A percentile compares a stretch with the other conserved stretches of the same genome.
These are phyloP conservation scores for Thamnophis elegans DNA, from an alignment of 2,797 vertebrate genomes.

Conservation along the genomic window DNA sequence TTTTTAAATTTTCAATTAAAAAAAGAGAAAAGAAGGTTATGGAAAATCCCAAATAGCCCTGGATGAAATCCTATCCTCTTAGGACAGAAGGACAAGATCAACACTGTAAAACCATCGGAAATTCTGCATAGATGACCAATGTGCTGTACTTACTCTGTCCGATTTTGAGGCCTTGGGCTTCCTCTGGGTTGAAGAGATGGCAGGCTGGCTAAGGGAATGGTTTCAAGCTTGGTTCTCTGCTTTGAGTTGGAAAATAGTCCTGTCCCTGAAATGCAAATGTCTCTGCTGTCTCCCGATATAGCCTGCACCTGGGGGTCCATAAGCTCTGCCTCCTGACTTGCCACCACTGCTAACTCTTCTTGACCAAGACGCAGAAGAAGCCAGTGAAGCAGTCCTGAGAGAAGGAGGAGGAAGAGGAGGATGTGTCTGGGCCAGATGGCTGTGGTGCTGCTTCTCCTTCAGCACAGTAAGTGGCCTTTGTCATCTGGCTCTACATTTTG, in stretches of 20 bases:
- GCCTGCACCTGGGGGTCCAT: not conserved
- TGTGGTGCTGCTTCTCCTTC: slow-evolving; percentile 60
- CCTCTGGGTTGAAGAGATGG: not conserved
- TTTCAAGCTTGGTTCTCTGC: not conserved
- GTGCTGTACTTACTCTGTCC: not conserved
- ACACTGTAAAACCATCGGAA: not conserved
- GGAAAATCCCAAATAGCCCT: not conserved
- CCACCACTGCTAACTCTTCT: not conserved
- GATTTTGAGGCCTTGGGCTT: not conserved
- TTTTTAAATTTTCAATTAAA: too few species aligned
- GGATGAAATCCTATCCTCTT: not conserved
- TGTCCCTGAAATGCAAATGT: not conserved
- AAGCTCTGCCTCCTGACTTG: not conserved
- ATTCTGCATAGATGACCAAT: not conserved
- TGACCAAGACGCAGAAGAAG: not conserved
- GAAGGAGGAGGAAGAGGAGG: slow-evolving; percentile 17
- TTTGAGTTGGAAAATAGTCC: not conserved
- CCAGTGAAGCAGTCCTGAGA: slow-evolving; percentile 38
- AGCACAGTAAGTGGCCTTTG: slow-evolving; percentile 61
- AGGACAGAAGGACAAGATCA: not conserved
- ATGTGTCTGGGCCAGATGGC: slow-evolving; percentile 3
- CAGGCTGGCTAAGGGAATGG: not conserved
- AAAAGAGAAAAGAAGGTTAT: not conserved
- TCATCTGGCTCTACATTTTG: not conserved
- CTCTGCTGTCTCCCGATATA: not conserved